phyloP scores from a whole-genome alignment of 2,113 vertebrate species.

The Hyperopisus bebe region DNA sequence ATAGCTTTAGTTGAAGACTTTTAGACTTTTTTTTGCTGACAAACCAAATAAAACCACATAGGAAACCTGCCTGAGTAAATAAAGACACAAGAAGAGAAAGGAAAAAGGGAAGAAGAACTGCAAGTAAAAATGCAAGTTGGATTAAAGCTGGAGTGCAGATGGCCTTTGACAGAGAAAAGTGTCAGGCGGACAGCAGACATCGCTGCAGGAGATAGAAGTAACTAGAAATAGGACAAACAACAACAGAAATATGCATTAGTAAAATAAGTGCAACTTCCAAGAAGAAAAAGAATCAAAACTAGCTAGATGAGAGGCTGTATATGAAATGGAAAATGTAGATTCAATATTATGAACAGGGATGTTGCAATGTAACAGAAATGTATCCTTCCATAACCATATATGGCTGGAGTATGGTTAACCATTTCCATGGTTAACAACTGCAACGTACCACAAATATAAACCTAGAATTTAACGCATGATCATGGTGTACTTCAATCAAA shows the following conservation, averaged over 20 bases:
- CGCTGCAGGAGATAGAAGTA: neutral
- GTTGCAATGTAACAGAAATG: neutral
- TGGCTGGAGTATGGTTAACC: neutral
- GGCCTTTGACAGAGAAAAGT: neutral
- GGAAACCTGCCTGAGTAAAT: neutral
- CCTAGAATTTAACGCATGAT: neutral
- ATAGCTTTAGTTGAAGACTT: neutral
- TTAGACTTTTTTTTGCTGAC: slow-evolving; percentile 2
- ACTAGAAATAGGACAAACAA: neutral
- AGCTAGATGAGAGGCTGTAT: neutral
- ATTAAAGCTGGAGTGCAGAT: neutral
- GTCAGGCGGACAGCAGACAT: neutral
- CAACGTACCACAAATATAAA: neutral
- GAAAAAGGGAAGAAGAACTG: neutral
- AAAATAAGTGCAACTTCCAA: neutral
- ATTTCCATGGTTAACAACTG: neutral
- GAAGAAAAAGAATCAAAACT: neutral
- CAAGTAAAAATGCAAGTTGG: neutral
- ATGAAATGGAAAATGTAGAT: neutral
- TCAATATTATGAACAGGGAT: neutral
- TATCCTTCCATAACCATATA: neutral
- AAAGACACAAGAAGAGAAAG: neutral
- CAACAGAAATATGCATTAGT: neutral
- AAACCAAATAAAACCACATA: neutral
- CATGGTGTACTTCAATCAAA: neutral